Base-by-base conservation (phyloP, 1,140 invertebrate genomes). In the Drosophila guanche region DNA sequence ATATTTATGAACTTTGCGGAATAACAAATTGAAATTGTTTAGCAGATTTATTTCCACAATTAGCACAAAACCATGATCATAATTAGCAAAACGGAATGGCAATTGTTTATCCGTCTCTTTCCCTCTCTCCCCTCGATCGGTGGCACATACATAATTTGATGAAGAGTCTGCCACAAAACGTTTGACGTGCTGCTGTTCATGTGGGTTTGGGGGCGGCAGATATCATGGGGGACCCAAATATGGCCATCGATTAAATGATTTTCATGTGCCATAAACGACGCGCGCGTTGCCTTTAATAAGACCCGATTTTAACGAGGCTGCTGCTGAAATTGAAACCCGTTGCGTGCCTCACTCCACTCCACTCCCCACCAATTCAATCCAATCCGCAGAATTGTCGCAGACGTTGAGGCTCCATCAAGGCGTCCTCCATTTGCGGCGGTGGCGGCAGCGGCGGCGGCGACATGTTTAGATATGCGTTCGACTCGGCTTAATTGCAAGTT, bases 211-310 rank as follows among this genome's bases (percentile, higher is more conserved):
- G 65, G 66, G 65, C 23, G 29, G 29, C 47, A 4, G 43, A 52
- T 27, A 47, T n/a, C 45, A 14, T 16, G 5, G 67, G 76, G 48
- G 68, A 62, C 52, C 79, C 79, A 78, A 83, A 85, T 81, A 86
- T 86, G 81, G 81, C 68, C 81, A 80, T 70, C 80, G 80, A 85
- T 85, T 85, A 85, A 85, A 86, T 81, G 77, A 86, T 85, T 85
- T 85, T 85, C 81, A 85, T 85, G 81, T 81, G 81, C 81, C 81
- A 85, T 85, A 85, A 85, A 85, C 81, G 81, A 86, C 74, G 81
- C 79, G 81, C 71, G 81, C 71, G 71, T 4, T 12, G 33, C 81
- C 81, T 85, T 86, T 85, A 85, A 85, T 85, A 85, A 85, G 77
- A 77, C 33, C 69, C 68, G 57, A 50, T 55, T 86, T 86, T 85